Evolutionary conservation across 1,140 invertebrate species (phyloP).

Genomic region (Oedothorax gibbosus): DNA sequence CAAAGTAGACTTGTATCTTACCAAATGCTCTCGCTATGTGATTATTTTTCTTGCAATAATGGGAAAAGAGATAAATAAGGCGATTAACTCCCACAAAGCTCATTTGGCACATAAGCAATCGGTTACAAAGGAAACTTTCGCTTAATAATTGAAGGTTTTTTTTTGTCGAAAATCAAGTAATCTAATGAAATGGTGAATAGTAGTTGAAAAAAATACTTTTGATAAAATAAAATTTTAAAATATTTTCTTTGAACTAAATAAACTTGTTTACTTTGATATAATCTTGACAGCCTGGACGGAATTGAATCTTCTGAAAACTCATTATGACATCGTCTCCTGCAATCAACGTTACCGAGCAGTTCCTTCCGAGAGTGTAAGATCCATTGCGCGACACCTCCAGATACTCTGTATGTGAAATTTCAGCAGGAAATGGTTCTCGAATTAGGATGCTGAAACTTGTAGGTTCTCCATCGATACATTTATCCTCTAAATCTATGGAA

Average conservation of each 20-base stretch:
- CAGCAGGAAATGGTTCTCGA: neutral
- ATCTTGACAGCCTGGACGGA: conserved; percentile 15
- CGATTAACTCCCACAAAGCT: no score
- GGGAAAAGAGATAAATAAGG: no score
- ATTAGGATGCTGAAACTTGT: neutral
- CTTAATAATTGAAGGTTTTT: neutral
- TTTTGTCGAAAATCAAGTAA: neutral
- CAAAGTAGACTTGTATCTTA: no score
- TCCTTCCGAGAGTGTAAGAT: neutral
- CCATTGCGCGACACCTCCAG: neutral
- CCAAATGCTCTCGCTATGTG: no score
- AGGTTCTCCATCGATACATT: neutral
- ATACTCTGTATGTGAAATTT: conserved; percentile 5
- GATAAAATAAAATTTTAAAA: neutral
- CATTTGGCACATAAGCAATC: no score
- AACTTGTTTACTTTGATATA: conserved; percentile 12
- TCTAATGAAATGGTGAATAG: neutral
- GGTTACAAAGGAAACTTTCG: no score
- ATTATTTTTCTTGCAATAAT: no score
- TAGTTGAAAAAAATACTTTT: neutral
- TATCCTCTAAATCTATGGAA: conserved; percentile 3
- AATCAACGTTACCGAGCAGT: neutral
- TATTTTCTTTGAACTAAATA: neutral
- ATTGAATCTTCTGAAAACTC: conserved; percentile 8
- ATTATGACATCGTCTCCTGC: neutral